Evolutionary conservation across 2,797 vertebrate species (phyloP), one percentile per base, ranked within the genome.

Genomic region (Melanotaenia boesemani): DNA sequence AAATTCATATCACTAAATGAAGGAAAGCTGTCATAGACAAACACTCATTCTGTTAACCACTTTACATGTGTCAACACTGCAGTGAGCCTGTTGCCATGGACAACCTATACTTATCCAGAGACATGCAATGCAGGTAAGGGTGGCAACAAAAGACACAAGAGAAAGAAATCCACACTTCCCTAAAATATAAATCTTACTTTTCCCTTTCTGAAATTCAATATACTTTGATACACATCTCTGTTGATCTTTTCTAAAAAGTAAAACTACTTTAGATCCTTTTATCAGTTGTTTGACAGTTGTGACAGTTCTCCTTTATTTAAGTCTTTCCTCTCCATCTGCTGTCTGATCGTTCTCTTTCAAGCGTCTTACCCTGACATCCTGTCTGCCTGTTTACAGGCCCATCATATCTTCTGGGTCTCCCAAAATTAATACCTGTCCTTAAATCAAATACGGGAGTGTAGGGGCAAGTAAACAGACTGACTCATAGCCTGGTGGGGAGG

Each of bases 61-160:
- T 61, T 67, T 67, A 84, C 72, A 88, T 86, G 74, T 77, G 76
- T 85, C 65, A 77, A 70, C 57, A 79, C 59, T 62, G 41, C 55
- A 84, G 63, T 28, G 16, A 77, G 72, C 74, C 77, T 82, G 89
- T 93, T 94, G 91, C 89, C 85, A 93, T 76, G 88, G 91, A 85
- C 81, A 87, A 81, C 81, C 69, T 80, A 50, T 60, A 64, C 83
- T 81, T 76, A 82, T 69, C 24, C n/a, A 2, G 16, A 65, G 50
- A 71, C 56, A 34, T 60, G 67, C 18, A 56, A n/a, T 41, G 18
- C 46, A 26, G n/a, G 20, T 57, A 28, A 44, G 20, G 24, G 37
- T 26, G 36, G 56, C 59, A 74, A 73, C 30, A 55, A 15, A 34
- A 54, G 54, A 46, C 6, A 55, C 39, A 55, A 44, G 22, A 50